Conservation (phyloP, 1,140 invertebrate genomes). For the Rhizoglyphus robini region DNA sequence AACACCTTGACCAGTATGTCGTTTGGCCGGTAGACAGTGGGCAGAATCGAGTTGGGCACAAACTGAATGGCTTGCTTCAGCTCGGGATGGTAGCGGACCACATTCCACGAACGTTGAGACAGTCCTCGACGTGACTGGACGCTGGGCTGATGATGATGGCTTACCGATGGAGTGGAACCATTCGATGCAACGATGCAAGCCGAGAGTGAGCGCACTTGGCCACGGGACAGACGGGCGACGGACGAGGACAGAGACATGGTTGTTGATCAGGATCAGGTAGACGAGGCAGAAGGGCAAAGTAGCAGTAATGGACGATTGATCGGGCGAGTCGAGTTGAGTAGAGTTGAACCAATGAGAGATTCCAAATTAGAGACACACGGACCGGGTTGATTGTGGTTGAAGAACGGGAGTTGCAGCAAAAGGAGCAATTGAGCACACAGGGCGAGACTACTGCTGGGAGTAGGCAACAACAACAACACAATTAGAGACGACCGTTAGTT, state of each 20-base stretch:
- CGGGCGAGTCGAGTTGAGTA: not conserved
- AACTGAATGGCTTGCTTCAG: not conserved
- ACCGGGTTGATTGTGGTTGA: not conserved
- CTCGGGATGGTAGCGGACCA: not conserved
- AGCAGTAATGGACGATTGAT: too few relatives aligned
- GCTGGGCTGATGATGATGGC: not conserved
- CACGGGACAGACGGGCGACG: too few relatives aligned
- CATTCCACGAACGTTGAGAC: not conserved
- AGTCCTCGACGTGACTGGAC: not conserved
- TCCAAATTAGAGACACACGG: not conserved
- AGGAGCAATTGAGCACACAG: not conserved
- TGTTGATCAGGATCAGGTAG: too few relatives aligned
- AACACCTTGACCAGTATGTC: conserved; percentile 64
- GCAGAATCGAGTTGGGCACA: not conserved
- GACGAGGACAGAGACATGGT: too few relatives aligned
- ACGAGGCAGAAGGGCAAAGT: too few relatives aligned
- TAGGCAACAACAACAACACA: too few relatives aligned
- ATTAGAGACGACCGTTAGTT: not conserved
- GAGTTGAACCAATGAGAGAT: not conserved
- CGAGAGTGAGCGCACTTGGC: too few relatives aligned
- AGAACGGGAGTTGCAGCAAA: not conserved
- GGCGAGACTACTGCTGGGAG: too few relatives aligned
- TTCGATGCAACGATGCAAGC: not conserved
- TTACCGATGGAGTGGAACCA: not conserved
- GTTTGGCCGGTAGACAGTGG: conserved; percentile 36